Conservation (phyloP, 2,888 invertebrate genomes). For the Campopleginae sp. region DNA sequence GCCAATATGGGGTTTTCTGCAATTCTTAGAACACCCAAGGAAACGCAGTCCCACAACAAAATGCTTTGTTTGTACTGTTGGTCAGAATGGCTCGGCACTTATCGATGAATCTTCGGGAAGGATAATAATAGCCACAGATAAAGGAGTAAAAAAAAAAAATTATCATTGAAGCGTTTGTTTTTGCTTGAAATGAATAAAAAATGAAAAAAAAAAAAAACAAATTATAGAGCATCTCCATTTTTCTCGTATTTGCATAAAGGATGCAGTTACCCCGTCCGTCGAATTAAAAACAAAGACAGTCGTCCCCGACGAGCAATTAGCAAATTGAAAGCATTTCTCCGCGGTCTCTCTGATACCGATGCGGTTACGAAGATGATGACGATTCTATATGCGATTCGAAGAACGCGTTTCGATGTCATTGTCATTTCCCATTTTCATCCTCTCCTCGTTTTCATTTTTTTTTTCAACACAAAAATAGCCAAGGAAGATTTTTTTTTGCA, state of each 20-base stretch:
- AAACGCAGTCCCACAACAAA: background rate
- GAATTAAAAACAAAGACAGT: slow-evolving; percentile 11
- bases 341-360: slow-evolving; percentile 33
- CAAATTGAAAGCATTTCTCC: slow-evolving; percentile 48
- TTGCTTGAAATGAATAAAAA: background rate
- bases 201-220: background rate
- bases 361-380: background rate
- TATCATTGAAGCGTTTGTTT: background rate
- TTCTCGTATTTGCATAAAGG: background rate
- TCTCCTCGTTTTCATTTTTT: background rate
- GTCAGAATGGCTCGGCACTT: background rate
- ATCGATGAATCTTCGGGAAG: background rate
- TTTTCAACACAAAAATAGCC: background rate
- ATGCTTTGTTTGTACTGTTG: slow-evolving; percentile 4
- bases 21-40: background rate
- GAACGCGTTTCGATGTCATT: slow-evolving; percentile 44
- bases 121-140: background rate
- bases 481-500: background rate
- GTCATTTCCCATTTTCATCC: background rate
- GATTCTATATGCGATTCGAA: slow-evolving; percentile 14
- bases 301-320: slow-evolving; percentile 55
- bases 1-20: slow-evolving; percentile 5
- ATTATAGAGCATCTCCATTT: background rate
- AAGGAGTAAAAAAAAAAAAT: background rate
- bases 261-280: background rate